Evolutionary conservation across 23 tunicate species (phyloP).

Genomic region (Oikopleura albicans): DNA sequence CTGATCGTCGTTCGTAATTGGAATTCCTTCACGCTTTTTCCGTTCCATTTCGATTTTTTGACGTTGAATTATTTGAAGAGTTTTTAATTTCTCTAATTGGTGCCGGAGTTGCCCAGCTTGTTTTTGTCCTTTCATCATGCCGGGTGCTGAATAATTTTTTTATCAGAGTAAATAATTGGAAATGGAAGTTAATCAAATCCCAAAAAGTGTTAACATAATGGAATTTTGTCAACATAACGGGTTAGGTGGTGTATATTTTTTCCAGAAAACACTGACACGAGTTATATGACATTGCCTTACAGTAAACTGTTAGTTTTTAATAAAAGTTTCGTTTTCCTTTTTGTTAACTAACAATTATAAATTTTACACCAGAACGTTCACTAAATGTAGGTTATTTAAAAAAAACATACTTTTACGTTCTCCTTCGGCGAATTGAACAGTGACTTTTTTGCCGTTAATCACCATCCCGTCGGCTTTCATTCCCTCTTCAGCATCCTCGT

Average conservation of each 20-base stretch:
- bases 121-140: constrained; percentile 9
- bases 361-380: too few species aligned
- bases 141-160: constrained; percentile 15
- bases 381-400: too few species aligned
- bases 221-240: too few species aligned
- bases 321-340: too few species aligned
- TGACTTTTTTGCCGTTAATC: constrained; percentile 7
- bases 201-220: too few species aligned
- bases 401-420: constrained; percentile 13
- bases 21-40: background rate
- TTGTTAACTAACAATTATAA: too few species aligned
- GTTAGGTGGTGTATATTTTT: too few species aligned
- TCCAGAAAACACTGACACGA: too few species aligned
- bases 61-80: background rate
- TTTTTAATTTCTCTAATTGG: background rate
- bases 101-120: background rate
- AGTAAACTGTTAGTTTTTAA: too few species aligned
- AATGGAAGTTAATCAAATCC: too few species aligned
- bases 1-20: background rate
- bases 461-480: background rate
- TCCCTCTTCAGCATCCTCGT: background rate
- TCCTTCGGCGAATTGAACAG: background rate
- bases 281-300: too few species aligned
- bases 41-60: background rate
- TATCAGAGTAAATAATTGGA: too few species aligned